Conservation (phyloP, 2,888 invertebrate genomes). For the Eumacrocentrus americanus region DNA sequence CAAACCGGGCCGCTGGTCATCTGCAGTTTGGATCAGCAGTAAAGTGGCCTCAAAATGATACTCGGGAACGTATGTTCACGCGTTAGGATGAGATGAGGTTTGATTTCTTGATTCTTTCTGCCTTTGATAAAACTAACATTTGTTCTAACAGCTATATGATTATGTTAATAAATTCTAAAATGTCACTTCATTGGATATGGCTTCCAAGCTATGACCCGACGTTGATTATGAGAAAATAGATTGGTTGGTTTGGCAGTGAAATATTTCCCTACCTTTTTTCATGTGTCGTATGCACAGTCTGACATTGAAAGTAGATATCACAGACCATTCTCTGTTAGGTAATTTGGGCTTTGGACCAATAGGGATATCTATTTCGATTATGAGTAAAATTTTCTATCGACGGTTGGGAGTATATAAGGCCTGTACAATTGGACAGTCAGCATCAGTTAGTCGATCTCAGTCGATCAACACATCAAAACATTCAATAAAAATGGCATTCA, state of each 20-base stretch:
- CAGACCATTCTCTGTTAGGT: constrained; percentile 15
- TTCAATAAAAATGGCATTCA: constrained; percentile 8
- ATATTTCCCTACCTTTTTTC: neutral
- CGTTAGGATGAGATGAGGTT: neutral
- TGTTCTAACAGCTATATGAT: too few relatives aligned
- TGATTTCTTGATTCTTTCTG: too few relatives aligned
- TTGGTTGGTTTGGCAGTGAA: too few relatives aligned
- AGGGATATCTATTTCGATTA: neutral
- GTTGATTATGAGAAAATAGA: too few relatives aligned
- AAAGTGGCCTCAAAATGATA: neutral
- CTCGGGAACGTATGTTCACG: neutral
- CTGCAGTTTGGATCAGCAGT: neutral
- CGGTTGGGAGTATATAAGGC: constrained; percentile 2
- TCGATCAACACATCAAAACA: neutral
- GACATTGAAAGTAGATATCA: neutral
- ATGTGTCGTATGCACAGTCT: neutral
- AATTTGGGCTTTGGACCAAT: neutral
- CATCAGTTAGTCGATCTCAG: constrained; percentile 12
- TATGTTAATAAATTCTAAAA: too few relatives aligned
- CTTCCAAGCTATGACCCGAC: too few relatives aligned
- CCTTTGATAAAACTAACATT: too few relatives aligned
- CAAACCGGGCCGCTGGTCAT: neutral
- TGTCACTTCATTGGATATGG: too few relatives aligned
- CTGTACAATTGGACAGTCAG: neutral
- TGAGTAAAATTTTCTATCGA: neutral